Evolutionary conservation across 2,113 vertebrate species (phyloP), one percentile per base, ranked within the genome.

Genomic region (Macquaria ambigua): DNA sequence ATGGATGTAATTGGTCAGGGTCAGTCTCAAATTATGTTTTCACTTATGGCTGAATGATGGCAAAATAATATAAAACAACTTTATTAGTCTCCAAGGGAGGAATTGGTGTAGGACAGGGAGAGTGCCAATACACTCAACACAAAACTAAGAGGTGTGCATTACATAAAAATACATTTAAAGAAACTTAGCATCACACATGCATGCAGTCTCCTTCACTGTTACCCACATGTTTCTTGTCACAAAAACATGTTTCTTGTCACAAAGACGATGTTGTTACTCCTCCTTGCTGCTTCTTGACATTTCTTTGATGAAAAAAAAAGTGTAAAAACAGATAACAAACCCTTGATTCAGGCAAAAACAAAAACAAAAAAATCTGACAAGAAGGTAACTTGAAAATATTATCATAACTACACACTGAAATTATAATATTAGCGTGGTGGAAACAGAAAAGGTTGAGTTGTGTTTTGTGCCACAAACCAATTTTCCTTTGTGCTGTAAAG

Each of bases 11-110:
- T 83, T 84, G 56, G 88, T 82, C 76, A 61, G 50, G 66, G 63
- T 90, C 88, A 84, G 74, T 90, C 81, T 90, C 52, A 79, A 75
- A 81, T 87, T 87, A 55, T 78, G 3, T 25, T 68, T 80, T 80
- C 6, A 41, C 37, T 71, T 53, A n/a, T 28, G 56, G 37, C 82
- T 92, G 72, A 69, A 62, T 61, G 14, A 58, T 63, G 18, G n/a
- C 7, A 78, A 72, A 64, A 61, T 10, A 67, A 58, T 25, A 53
- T 39, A 18, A 34, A 21, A 77, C 11, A 77, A 52, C 15, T 74
- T 41, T 70, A 37, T 74, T 59, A 62, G 34, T 43, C 20, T 34
- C 7, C 18, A 64, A 10, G 3, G 7, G 41, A 56, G 25, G 6
- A 14, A n/a, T 8, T 63, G 28, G 31, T 48, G 6, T 2, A 48